Evolutionary conservation across 2,797 vertebrate species (phyloP), one percentile per base, ranked within the genome.

Genomic region (Pipistrellus kuhlii): DNA sequence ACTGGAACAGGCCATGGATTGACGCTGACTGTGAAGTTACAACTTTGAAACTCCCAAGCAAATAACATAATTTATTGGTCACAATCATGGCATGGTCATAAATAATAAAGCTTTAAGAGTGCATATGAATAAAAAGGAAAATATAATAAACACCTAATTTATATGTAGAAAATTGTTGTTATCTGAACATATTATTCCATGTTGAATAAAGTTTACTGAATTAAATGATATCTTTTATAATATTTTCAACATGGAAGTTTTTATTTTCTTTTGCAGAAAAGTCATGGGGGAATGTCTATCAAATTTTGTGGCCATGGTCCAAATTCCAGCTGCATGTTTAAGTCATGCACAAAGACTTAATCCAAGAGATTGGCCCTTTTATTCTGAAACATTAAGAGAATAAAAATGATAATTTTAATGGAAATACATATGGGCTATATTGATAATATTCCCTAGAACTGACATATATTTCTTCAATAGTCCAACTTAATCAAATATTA

Each of bases 31-130:
- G 72, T 71, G 66, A 93, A 94, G 85, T 84, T 71, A 87, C 46
- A 75, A 85, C 91, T 92, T 53, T 48, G 73, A 94, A 95, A 95
- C 93, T 80, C 55, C 41, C 69, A 46, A 90, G 53, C 35, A 94
- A 93, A 73, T 77, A 94, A 75, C 64, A 48, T 72, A 88, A 72
- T 90, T 51, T 81, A 85, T 71, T 59, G 71, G 13, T 35, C 15
- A 85, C 55, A 90, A 82, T 90, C 46, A 90, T 64, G 85, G 72
- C 17, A 53, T n/a, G 53, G 18, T 88, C n/a, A 46, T 72, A 95
- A 92, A 72, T 83, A 71, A 51, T 48, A 87, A 95, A 66, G 55
- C 64, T 80, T 92, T 95, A 86, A 90, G 46, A n/a, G 51, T 68
- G 6, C 27, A 32, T 41, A 46, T 17, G 44, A 85, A 62, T 76